phyloP scores from a whole-genome alignment of 2,113 vertebrate genomes.

The Oenanthe melanoleuca region DNA sequence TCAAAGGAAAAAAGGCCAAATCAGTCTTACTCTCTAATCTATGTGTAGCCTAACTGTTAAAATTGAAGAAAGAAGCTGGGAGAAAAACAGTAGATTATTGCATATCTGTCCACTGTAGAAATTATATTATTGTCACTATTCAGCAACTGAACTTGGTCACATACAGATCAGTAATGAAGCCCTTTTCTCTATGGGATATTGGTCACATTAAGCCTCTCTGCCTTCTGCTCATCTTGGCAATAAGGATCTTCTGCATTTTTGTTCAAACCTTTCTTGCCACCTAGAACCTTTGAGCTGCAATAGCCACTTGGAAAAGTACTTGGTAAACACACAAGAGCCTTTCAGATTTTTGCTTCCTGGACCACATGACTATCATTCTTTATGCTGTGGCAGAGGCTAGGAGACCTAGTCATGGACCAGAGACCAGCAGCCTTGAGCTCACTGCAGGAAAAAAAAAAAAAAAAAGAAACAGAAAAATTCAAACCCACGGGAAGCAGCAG shows the following conservation, averaged over 20 bases:
- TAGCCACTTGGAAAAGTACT: background rate
- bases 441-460: background rate
- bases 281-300: background rate
- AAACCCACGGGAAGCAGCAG: background rate
- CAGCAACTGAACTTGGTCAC: background rate
- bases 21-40: background rate
- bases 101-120: background rate
- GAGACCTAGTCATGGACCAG: background rate
- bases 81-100: background rate
- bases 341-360: background rate
- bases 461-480: background rate
- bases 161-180: background rate
- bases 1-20: background rate
- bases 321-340: background rate
- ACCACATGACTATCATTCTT: background rate
- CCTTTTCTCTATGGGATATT: background rate
- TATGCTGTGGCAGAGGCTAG: background rate
- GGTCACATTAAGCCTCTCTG: background rate
- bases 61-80: background rate
- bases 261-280: background rate
- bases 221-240: background rate
- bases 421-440: background rate
- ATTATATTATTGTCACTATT: background rate
- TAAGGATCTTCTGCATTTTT: background rate
- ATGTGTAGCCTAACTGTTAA: fast-evolving